phyloP scores from a whole-genome alignment of 2,797 vertebrate species.

The Cottoperca gobio region DNA sequence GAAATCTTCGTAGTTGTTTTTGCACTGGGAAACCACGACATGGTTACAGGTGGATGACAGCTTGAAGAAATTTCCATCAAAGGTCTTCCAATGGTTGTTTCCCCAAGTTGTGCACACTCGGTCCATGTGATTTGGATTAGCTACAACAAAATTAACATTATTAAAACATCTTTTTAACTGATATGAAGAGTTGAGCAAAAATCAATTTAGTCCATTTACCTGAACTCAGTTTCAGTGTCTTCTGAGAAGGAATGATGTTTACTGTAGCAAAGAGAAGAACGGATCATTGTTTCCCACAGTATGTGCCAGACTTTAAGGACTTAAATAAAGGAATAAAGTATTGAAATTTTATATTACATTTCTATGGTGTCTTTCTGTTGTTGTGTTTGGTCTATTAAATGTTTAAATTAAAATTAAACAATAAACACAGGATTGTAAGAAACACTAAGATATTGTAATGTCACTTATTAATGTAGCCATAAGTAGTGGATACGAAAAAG shows the following conservation, averaged over 20 bases:
- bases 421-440: neutral
- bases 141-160: slow-evolving; percentile 33
- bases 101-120: slow-evolving; percentile 86
- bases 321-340: no score
- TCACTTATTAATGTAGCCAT: neutral
- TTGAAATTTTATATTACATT: no score
- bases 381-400: neutral
- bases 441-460: neutral
- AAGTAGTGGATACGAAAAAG: neutral
- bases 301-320: no score
- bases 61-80: slow-evolving; percentile 81
- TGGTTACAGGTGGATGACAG: slow-evolving; percentile 82
- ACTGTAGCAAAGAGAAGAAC: slow-evolving; percentile 37
- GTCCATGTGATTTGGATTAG: slow-evolving; percentile 66
- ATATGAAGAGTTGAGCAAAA: neutral
- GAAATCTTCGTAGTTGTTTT: slow-evolving; percentile 70
- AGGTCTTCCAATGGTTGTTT: slow-evolving; percentile 81
- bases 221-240: slow-evolving; percentile 45
- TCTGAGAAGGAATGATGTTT: slow-evolving; percentile 13
- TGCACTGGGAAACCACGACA: slow-evolving; percentile 72
- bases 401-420: neutral
- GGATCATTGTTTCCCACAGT: neutral
- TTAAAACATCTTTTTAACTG: slow-evolving; percentile 2
- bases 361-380: no score
- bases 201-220: slow-evolving; percentile 37